Percentiles rank a stretch among this genome's conserved stretches.
phyloP scores from a whole-genome alignment of 2,888 invertebrate species.

The Ecdyonurus torrentis region DNA sequence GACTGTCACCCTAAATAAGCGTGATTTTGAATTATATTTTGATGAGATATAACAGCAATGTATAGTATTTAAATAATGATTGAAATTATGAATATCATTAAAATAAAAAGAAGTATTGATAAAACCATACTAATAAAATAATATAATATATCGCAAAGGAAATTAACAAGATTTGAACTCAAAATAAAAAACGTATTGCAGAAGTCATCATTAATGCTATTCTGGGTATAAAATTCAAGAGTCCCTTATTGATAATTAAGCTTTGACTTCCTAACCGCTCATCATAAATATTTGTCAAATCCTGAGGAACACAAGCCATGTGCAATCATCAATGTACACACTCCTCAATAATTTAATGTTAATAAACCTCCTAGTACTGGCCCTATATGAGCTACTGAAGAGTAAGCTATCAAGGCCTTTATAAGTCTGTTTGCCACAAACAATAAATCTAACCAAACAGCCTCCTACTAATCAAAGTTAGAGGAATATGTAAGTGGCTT shows the following conservation, averaged over 20 bases:
- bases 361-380: constrained; percentile 39
- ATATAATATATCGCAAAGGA: too few relatives aligned
- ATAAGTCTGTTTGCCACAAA: constrained; percentile 50
- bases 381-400: constrained; percentile 53
- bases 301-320: constrained; percentile 49
- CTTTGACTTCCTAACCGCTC: constrained; percentile 41
- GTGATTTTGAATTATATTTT: too few relatives aligned
- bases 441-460: constrained; percentile 44
- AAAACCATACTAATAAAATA: too few relatives aligned
- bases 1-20: too few relatives aligned
- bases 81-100: too few relatives aligned
- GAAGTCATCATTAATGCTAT: too few relatives aligned
- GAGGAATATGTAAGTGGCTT: too few relatives aligned
- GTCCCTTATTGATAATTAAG: constrained; percentile 42
- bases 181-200: too few relatives aligned
- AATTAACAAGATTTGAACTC: too few relatives aligned
- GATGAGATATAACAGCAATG: too few relatives aligned
- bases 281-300: constrained; percentile 42
- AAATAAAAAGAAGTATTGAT: too few relatives aligned
- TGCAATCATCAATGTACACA: constrained; percentile 38
- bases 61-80: too few relatives aligned
- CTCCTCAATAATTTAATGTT: constrained; percentile 35
- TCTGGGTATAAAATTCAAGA: constrained; percentile 39
- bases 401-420: constrained; percentile 57
- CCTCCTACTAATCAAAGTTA: constrained; percentile 41